Base-by-base conservation (phyloP, 2,113 vertebrate genomes). In the Vireo altiloquus region DNA sequence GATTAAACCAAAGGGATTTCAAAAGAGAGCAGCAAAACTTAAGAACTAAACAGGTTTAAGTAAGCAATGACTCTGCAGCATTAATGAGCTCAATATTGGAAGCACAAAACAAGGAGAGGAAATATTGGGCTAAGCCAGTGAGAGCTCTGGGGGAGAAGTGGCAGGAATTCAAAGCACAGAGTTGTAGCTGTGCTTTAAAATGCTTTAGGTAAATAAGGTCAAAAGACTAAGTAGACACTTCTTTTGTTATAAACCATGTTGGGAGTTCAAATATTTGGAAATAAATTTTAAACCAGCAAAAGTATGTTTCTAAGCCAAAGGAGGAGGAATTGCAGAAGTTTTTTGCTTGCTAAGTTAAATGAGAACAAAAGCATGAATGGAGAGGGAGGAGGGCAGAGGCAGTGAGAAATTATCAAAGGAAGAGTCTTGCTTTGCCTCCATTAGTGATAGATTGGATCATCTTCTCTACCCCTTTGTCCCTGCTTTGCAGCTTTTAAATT, bases 121-220 rank as follows among this genome's bases (percentile, higher is more conserved):
- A 86, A 86, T 59, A 50, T 1, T 40, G 44, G 60, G 59, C 75
- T 87, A 49, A 79, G 46, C 13, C 74, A 88, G 46, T 14, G 61
- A 59, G 21, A 96, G 75, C 54, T 66, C 49, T 53, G 68, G 44
- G 79, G 79, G 44, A 87, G 49, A 88, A 92, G 82, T n/a, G 82
- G 68, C 68, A 49, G 61, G 71, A 83, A 93, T 81, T 96, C 82
- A 81, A 69, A 69, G 54, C 72, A 27, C 17, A 52, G 63, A 1
- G 7, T 11, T 60, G 75, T 54, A 74, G 66, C 31, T 50, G 17
- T 35, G 59, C 80, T 71, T 81, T 49, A 69, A 88, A 90, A 81
- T 59, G 52, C 23, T 77, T 81, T 89, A 56, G 64, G 90, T 95
- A 92, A 94, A 88, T 52, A 82, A 89, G 82, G 90, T 81, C 88